phyloP scores from a whole-genome alignment of 2,113 vertebrate species.

The Saccopteryx leptura region DNA sequence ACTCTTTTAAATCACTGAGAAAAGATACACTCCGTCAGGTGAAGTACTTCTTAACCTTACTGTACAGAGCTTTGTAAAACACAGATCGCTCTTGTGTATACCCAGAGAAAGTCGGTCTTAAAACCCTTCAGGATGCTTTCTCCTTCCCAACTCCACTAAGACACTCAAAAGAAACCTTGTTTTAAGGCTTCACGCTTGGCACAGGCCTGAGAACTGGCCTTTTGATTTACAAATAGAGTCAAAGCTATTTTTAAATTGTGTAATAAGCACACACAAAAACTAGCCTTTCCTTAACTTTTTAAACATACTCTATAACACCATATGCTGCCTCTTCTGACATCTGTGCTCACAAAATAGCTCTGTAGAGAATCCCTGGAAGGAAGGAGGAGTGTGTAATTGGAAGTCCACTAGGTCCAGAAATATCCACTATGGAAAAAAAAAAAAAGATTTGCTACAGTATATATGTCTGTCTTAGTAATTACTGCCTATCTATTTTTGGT shows the following conservation, averaged over 20 bases:
- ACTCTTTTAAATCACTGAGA: not conserved
- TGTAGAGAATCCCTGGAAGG: not conserved
- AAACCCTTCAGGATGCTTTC: not conserved
- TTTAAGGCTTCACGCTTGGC: constrained; percentile 70
- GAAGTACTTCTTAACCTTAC: not conserved
- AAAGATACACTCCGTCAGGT: not conserved
- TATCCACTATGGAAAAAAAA: not conserved
- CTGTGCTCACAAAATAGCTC: constrained; percentile 54
- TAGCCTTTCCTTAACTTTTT: constrained; percentile 79
- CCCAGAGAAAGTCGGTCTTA: not conserved
- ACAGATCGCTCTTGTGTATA: not conserved
- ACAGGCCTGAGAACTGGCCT: constrained; percentile 8
- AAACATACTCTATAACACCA: constrained; percentile 70
- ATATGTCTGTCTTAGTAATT: not conserved
- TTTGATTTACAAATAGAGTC: constrained; percentile 79
- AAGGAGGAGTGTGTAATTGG: constrained; percentile 46
- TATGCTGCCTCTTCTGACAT: constrained; percentile 69
- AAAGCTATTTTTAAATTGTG: constrained; percentile 80
- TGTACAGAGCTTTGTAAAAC: not conserved
- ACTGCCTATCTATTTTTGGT: constrained; percentile 14
- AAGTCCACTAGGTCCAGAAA: constrained; percentile 69
- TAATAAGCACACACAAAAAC: constrained; percentile 79
- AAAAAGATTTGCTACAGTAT: not conserved
- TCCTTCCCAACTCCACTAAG: not conserved
- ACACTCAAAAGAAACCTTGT: constrained; percentile 73